Base-by-base conservation (phyloP, 2,797 vertebrate species). In the Tiaroga cobitis region DNA sequence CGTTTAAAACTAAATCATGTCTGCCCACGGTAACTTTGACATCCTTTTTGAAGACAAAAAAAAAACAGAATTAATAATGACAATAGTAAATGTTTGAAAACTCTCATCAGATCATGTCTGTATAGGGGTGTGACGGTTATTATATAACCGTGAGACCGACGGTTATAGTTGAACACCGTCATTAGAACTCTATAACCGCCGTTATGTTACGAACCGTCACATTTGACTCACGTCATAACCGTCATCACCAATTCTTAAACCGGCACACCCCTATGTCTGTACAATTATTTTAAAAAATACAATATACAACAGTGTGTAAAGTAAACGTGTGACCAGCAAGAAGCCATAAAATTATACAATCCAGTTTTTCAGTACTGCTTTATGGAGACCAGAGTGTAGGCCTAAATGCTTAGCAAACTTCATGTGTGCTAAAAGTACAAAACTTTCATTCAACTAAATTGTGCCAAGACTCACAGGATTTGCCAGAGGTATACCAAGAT, bases 1-100 rank as follows among this genome's bases (percentile, higher is more conserved):
- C 1, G 19, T 49, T 65, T 85, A 73, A 73, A 85, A 59, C 56
- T 63, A 80, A 73, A 73, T 63, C 77, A 70, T 73, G 37, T 76
- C 49, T 68, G 32, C 34, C 7, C 26, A 73, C 29, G 73, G 54
- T 51, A 73, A 43, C 41, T 49, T 51, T 73, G 77, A 72, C 83
- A 80, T 51, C 39, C 56, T 11, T 32, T 37, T 26, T 73, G 21
- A 63, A 49, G 41, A 85, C 46, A 46, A 51, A 59, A 77, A 59
- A 77, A 34, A 24, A 10, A 56, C 43, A 19, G 34, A 81, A 69
- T 70, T 39, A 81, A 81, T 69, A 69, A 56, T 41, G 37, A 46
- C 54, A 73, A 43, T 6, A 26, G 49, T 37, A 56, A 39, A 39
- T 72, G 15, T 39, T 72, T 56, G 67, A 72, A 68, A 72, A 41